A percentile compares a stretch with the other conserved stretches of the same genome.
phyloP scores from a whole-genome alignment of 2,797 vertebrate genomes.

The Diglossa cyanea region DNA sequence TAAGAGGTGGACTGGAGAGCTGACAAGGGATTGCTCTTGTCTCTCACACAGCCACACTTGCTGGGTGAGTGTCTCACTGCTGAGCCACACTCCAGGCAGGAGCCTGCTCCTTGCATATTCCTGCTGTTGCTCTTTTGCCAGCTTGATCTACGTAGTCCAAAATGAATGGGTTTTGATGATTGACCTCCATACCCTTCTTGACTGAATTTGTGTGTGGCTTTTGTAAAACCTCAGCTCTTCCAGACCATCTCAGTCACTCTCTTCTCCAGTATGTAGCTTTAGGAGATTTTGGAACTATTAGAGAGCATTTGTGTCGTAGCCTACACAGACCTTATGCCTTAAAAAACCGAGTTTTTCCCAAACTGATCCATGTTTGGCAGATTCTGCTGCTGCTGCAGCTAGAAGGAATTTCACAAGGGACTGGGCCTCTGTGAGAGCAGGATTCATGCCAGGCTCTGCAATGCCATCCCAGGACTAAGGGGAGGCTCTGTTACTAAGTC shows the following conservation, averaged over 20 bases:
- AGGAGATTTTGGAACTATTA: not conserved
- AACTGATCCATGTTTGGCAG: not conserved
- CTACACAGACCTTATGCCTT: not conserved
- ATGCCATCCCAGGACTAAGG: not conserved
- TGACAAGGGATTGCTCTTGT: not conserved
- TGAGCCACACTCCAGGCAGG: not conserved
- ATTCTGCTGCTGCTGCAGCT: not conserved
- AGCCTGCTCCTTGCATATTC: not conserved
- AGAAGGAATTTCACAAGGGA: not conserved
- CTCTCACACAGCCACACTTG: not conserved
- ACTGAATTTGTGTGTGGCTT: not conserved
- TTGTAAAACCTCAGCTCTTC: not conserved
- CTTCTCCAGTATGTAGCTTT: not conserved
- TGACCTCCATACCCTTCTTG: not conserved
- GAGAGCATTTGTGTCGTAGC: not conserved
- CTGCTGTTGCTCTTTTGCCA: not conserved
- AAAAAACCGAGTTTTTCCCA: not conserved
- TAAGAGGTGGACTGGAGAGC: not conserved
- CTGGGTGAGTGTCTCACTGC: not conserved
- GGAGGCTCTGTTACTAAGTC: not conserved
- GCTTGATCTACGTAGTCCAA: accelerated
- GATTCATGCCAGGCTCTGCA: not conserved
- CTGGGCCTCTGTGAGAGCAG: not conserved
- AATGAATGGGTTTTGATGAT: accelerated
- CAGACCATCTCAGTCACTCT: not conserved